Evolutionary conservation across 2,113 vertebrate genomes (phyloP), one percentile per base, ranked within the genome.

Genomic region (Cathartes aura): DNA sequence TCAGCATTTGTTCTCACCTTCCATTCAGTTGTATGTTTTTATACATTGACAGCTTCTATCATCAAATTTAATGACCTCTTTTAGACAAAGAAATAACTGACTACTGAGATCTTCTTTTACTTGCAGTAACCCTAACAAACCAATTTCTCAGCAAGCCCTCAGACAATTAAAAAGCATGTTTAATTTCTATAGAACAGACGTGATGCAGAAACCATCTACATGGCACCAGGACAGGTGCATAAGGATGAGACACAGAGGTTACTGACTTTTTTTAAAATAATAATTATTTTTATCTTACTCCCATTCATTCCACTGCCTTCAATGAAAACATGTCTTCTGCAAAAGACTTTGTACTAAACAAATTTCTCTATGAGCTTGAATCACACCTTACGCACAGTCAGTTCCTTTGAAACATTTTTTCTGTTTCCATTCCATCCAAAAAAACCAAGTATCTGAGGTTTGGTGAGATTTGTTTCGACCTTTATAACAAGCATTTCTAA

Each of bases 31-130:
- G 62, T 89, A 43, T 93, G 88, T 93, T 96, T 97, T 94, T 90
- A 94, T 74, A 93, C 84, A 94, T 52, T 76, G 97, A 97, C 96
- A 97, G 97, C 52, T 97, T 96, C 96, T 92, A 87, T 97, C 97
- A 93, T 82, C 97, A 95, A 47, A 97, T 85, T 84, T 96, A 97
- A 98, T 97, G 75, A 93, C 82, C 56, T 80, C 55, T 92, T 97
- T 91, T 40, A 94, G 93, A 96, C 96, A 97, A 96, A 96, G 89
- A 94, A 94, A 76, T 79, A 90, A 94, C 64, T 97, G 90, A 84
- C 90, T 94, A 82, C 89, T 82, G 70, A 95, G 79, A 73, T 95
- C 71, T 82, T 93, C 83, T 94, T 92, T 83, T 93, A 94, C 91
- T 96, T 95, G 89, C 84, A 84, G 60, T 52, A 93, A 97, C 27